These are phyloP conservation scores for Melanotaenia boesemani DNA, from an alignment of 2,797 vertebrate genomes.

Conservation along the genomic window DNA sequence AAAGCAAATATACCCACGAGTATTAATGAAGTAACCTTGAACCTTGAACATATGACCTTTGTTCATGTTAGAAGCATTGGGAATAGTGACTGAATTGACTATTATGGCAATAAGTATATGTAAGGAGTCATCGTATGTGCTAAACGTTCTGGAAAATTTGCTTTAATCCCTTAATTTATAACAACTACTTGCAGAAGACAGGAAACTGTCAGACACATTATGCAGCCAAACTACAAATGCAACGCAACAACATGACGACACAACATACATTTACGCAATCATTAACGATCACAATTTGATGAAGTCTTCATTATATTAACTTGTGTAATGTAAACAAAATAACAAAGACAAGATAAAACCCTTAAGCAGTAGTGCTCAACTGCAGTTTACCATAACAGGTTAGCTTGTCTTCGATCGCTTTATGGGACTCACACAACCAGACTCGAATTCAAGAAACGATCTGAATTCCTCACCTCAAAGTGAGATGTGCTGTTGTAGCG, in stretches of 20 bases:
- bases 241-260: too few species aligned
- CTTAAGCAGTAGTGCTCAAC: too few species aligned
- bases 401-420: conserved; percentile 46
- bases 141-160: background rate
- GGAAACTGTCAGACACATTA: background rate
- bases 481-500: background rate
- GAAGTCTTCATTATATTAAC: background rate
- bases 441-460: background rate
- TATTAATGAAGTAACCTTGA: too few species aligned
- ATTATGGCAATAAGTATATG: background rate
- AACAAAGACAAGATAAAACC: background rate
- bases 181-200: background rate
- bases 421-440: background rate
- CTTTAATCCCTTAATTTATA: background rate
- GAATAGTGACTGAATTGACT: background rate
- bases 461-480: conserved; percentile 29
- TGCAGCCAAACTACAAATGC: too few species aligned
- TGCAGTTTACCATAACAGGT: conserved; percentile 16
- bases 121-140: background rate
- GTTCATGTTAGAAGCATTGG: background rate
- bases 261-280: too few species aligned
- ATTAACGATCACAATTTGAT: background rate
- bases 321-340: background rate
- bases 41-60: too few species aligned
- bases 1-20: too few species aligned